Evolutionary conservation across 2,113 vertebrate genomes (phyloP), one percentile per base, ranked within the genome.

Genomic region (Hiodon alosoides): DNA sequence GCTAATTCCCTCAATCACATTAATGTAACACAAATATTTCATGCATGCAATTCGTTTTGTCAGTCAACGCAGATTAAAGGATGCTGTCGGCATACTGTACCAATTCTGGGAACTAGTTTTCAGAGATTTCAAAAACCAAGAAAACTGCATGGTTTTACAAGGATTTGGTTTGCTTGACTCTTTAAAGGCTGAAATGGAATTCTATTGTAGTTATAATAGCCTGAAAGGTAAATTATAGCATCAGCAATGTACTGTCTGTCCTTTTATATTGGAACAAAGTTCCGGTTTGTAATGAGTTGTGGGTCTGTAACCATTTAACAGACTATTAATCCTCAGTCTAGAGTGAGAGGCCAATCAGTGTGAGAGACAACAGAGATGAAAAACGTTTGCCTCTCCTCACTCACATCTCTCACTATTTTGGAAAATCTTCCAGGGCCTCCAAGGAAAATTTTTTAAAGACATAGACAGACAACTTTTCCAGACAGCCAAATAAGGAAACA

Each of bases 401-500:
- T 69, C 11, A 57, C 57, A 75, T 59, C 50, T 75, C 50, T 59
- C 5, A 59, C 47, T 68, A 3, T 6, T 17, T 59, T 59, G 31
- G 64, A 50, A 6, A 2, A 53, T 6, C 65, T 66, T 75, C 53
- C 73, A 75, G 55, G 5, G 46, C 55, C 54, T 67, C 65, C 5
- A n/a, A 67, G 55, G 46, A 31, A 47, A 10, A 10, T 50, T 69
- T 31, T 55, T 17, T 16, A 17, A 31, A 51, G 9, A 58, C 47
- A 62, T 58, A 72, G 13, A 47, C 53, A 67, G 17, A 48, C 72
- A 67, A 47, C 72, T 7, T 74, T 11, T 68, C 53, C 54, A 68
- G 73, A 47, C 55, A 68, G 31, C 46, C 71, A 72, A 61, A 75
- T 75, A 50, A 51, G 51, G 61, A 51, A 47, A 5, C 14, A 31